A percentile compares a stretch with the other conserved stretches of the same genome.
Conservation (phyloP, 2,797 vertebrate genomes). For the Mionectes olivaceus region DNA sequence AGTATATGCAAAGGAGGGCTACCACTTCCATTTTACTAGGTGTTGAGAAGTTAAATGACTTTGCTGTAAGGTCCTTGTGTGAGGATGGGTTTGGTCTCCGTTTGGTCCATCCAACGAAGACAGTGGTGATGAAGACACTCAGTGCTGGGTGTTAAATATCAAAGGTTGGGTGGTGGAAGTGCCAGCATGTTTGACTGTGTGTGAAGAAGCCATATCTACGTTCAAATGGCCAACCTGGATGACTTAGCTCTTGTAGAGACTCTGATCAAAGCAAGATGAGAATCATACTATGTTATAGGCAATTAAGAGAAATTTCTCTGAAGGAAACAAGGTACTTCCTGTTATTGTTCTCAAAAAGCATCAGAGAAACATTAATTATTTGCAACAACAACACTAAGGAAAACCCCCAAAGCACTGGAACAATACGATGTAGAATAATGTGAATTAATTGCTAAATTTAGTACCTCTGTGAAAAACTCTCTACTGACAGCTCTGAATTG, state of each 20-base stretch:
- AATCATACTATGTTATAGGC: neutral
- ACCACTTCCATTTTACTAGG: neutral
- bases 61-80: neutral
- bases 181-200: neutral
- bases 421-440: neutral
- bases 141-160: neutral
- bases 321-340: neutral
- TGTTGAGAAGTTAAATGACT: neutral
- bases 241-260: neutral
- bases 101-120: neutral
- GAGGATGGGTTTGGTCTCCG: neutral
- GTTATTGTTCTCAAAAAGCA: conserved; percentile 31
- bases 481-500: neutral
- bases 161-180: neutral
- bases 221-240: neutral
- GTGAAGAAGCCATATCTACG: neutral
- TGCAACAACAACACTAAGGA: neutral
- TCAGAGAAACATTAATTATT: conserved; percentile 1
- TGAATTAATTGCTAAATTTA: conserved; percentile 1
- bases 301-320: neutral
- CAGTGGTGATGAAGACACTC: neutral
- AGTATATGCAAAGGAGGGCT: neutral
- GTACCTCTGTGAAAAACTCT: neutral
- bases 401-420: neutral
- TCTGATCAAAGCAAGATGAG: neutral